Evolutionary conservation across 2,888 invertebrate genomes (phyloP), one percentile per base, ranked within the genome.

Genomic region (Pammene fasciana): DNA sequence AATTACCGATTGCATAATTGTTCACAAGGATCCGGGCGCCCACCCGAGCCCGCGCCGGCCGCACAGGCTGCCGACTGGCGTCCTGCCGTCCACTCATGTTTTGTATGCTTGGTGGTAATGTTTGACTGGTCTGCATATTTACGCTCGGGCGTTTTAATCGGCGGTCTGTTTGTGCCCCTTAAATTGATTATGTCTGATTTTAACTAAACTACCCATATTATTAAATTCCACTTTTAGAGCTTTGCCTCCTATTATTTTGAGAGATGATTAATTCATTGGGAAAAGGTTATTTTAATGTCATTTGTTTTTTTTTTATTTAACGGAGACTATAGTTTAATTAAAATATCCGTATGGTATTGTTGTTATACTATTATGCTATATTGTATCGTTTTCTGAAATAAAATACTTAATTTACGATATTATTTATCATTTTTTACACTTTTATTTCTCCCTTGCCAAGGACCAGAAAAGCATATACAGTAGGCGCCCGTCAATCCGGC

Each of bases 361-460:
- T 91, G 85, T 89, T 88, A 88, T 83, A 88, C 85, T 88, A 86
- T 86, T 88, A 89, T 83, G 91, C 91, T 90, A 88, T 89, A 89
- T 90, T 90, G 88, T 91, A 90, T 90, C 87, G 88, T 91, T 91
- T 90, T 90, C 86, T 87, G 86, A 87, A 89, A 90, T 90, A 90
- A 91, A 91, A 88, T 86, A 90, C 89, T 90, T 90, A 89, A 90
- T 89, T 90, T 89, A 89, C 85, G 85, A 86, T 48, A 72, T 71
- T 74, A 64, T 64, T 52, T 52, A 9, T 13, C 13, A 43, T 13
- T 18, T 10, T 11, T 38, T 56, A 16, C 9, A 75, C 64, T 74
- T 71, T 34, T 34, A 10, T 43, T 5, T 10, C 0, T 0, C 14
- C 46, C 9, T 38, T 38, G 9, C 38, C 38, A 38, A 38, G 4